Evolutionary conservation across 2,113 vertebrate species (phyloP).

Genomic region (Peromyscus maniculatus): DNA sequence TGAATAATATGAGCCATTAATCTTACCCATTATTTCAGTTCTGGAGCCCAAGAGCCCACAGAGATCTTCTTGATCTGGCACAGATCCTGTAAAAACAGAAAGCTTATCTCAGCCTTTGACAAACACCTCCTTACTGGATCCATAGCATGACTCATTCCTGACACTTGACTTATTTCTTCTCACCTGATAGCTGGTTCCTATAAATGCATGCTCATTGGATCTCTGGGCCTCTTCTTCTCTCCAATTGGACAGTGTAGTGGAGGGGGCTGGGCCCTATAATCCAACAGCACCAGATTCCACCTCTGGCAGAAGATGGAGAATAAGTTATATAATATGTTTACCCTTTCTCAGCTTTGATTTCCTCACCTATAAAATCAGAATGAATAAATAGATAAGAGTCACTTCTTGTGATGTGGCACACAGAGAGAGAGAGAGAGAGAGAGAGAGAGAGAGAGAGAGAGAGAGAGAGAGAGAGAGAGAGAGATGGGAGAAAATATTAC

Average conservation of each 20-base stretch:
- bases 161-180: background rate
- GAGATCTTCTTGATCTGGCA: background rate
- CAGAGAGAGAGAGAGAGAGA: background rate
- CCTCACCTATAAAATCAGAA: background rate
- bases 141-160: background rate
- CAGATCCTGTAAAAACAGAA: background rate
- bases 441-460: background rate
- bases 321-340: background rate
- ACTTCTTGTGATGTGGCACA: background rate
- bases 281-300: background rate
- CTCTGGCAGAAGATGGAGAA: background rate
- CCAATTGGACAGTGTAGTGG: background rate
- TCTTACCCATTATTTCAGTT: background rate
- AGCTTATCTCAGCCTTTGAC: background rate
- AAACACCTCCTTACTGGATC: background rate
- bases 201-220: background rate
- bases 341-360: background rate
- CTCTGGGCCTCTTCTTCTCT: background rate
- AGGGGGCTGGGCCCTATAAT: background rate
- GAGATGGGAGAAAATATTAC: background rate
- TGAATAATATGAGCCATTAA: background rate
- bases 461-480: background rate
- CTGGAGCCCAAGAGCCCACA: background rate
- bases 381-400: background rate
- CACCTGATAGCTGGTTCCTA: background rate